Evolutionary conservation across 2,888 invertebrate genomes (phyloP).

Genomic region (Lasioglossum villosulum): DNA sequence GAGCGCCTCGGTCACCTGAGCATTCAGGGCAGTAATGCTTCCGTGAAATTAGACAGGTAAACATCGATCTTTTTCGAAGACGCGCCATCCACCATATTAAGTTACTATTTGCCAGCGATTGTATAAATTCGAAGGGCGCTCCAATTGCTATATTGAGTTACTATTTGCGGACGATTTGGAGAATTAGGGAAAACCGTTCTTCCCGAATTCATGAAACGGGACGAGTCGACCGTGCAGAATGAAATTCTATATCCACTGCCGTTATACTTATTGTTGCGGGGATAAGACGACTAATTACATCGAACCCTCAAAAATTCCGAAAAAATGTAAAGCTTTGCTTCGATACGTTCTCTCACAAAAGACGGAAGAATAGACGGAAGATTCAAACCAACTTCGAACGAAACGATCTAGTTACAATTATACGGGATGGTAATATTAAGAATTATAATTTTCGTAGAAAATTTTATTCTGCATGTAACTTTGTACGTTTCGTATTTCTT

Average conservation of each 20-base stretch:
- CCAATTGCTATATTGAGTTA: conserved; percentile 66
- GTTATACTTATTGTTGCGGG: conserved; percentile 47
- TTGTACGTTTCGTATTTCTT: not conserved
- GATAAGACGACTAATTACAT: conserved; percentile 28
- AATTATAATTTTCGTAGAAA: not conserved
- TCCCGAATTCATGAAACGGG: conserved; percentile 40
- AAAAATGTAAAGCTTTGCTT: not conserved
- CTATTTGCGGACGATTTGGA: conserved; percentile 65
- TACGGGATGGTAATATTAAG: not conserved
- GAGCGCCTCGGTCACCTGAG: conserved; percentile 37
- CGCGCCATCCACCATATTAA: conserved; percentile 58
- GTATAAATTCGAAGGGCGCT: conserved; percentile 37
- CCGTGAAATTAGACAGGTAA: conserved; percentile 71
- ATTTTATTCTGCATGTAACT: not conserved
- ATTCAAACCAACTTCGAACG: not conserved
- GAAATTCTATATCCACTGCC: conserved; percentile 66
- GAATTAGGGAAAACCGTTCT: conserved; percentile 60
- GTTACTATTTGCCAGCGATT: conserved; percentile 62
- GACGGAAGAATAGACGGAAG: not conserved
- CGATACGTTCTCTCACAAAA: not conserved
- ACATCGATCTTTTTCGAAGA: conserved; percentile 48
- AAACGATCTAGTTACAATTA: too few species aligned
- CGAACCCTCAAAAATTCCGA: not conserved
- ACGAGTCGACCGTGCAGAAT: conserved; percentile 45
- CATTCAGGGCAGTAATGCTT: conserved; percentile 69